Base-by-base conservation (phyloP, 1,140 invertebrate species). In the Pemphigus obesinymphae region DNA sequence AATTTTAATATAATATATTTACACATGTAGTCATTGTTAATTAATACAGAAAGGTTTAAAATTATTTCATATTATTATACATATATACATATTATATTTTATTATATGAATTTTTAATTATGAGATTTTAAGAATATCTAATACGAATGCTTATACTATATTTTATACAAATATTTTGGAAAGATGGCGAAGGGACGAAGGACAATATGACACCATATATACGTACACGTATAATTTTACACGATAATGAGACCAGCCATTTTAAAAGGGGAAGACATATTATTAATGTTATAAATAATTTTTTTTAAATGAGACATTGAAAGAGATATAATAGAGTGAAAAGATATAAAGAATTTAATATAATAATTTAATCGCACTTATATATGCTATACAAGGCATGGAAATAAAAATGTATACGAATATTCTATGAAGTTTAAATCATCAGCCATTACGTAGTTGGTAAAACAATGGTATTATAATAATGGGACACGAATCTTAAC, bases 401-500 rank as follows among this genome's bases (percentile, higher is more conserved):
- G 55, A 55, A 40, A n/a, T 55, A 76, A 20, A 76, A n/a, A n/a
- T n/a, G n/a, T n/a, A n/a, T n/a, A n/a, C n/a, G 50, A 34, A 34
- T 26, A 55, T 76, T 31, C 73, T 20, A n/a, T 15, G 50, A 31
- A 37, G 48, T 76, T 23, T 20, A 68, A 55, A 37, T 20, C 48
- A 34, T 76, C 73, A 50, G 73, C 73, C 73, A 76, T 76, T 55
- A 37, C 73, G 31, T 17, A 40, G 61, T 0, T n/a, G 45, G 48
- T 53, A 55, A 76, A 76, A 76, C 73, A 76, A 76, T 76, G 73
- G 63, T 7, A 20, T 17, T 23, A 11, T 37, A n/a, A 11, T 37
- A 29, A 37, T 15, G 73, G 73, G 45, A 76, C 55, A 76, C 50
- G 73, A 37, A 31, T 76, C 20, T 37, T 23, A 76, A 76, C 73